These are phyloP conservation scores for Tarsius wallacei DNA, from an alignment of 2,797 vertebrate species.

Conservation along the genomic window DNA sequence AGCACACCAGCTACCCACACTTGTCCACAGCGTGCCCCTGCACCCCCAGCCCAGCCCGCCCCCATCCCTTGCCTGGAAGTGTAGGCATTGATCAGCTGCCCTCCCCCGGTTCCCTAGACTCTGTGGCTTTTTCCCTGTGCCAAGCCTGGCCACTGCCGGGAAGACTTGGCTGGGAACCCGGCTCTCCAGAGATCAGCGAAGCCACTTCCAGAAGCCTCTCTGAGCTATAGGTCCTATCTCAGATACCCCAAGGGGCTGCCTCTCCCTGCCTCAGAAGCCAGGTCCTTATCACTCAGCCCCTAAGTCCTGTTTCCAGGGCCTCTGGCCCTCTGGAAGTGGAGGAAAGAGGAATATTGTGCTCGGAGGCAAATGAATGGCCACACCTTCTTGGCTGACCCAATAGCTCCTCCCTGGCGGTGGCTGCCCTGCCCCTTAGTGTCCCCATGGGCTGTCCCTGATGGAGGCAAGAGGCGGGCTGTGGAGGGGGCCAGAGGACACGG, in stretches of 20 bases:
- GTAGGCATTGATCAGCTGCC: background rate
- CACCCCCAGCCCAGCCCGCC: background rate
- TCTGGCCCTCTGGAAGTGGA: background rate
- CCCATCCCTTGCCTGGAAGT: background rate
- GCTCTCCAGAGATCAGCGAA: background rate
- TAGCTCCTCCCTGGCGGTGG: background rate
- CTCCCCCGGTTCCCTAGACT: background rate
- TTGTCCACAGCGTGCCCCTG: background rate
- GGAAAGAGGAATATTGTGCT: background rate
- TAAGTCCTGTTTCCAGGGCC: background rate
- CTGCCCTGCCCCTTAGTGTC: background rate
- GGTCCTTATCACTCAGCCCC: background rate
- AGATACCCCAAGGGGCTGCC: background rate
- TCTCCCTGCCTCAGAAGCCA: background rate
- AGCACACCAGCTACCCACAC: background rate
- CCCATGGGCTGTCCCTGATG: background rate
- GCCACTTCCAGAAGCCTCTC: background rate
- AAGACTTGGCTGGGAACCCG: background rate
- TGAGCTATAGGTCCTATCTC: background rate
- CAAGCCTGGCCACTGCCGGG: accelerated
- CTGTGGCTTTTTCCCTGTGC: background rate
- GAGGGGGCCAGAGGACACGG: background rate
- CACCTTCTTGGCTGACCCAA: background rate
- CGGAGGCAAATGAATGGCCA: background rate
- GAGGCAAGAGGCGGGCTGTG: background rate